Percentiles rank a stretch among this genome's conserved stretches.
phyloP scores from a whole-genome alignment of 2,113 vertebrate species.

The Heteronetta atricapilla region DNA sequence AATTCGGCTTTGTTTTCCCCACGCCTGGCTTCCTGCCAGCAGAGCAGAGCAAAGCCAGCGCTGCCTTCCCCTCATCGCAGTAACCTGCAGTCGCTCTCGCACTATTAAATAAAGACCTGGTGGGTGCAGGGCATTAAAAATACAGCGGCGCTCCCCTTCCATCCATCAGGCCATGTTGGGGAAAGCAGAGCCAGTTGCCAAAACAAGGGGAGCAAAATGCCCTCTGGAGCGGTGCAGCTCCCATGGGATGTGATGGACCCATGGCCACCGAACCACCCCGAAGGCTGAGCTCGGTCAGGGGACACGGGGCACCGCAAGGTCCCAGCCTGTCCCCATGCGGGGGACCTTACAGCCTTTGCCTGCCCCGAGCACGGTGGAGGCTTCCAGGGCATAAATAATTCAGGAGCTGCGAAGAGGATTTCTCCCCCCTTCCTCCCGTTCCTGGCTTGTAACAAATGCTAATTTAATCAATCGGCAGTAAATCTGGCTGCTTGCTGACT shows the following conservation, averaged over 20 bases:
- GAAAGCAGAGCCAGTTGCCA: background rate
- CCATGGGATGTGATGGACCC: constrained; percentile 35
- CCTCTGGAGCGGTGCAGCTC: background rate
- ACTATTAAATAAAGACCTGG: background rate
- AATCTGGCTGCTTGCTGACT: constrained; percentile 93
- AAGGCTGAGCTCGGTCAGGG: background rate
- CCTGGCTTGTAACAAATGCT: constrained; percentile 92
- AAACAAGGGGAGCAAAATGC: background rate
- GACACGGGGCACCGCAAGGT: background rate
- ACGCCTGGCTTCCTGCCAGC: background rate
- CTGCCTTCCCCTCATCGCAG: constrained; percentile 40
- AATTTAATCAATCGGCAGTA: constrained; percentile 98
- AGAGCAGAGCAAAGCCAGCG: background rate
- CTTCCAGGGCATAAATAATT: constrained; percentile 82
- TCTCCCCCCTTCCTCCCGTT: constrained; percentile 64
- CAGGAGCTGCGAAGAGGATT: constrained; percentile 74
- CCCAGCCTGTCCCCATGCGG: background rate
- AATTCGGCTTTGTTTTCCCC: background rate
- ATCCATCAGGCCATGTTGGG: background rate
- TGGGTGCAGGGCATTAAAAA: background rate
- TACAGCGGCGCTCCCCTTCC: fast-evolving
- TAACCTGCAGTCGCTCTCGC: background rate
- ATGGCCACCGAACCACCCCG: background rate
- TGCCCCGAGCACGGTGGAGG: constrained; percentile 47
- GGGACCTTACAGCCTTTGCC: background rate